phyloP scores from a whole-genome alignment of 2,888 invertebrate genomes.

The Vesta saturnalis region DNA sequence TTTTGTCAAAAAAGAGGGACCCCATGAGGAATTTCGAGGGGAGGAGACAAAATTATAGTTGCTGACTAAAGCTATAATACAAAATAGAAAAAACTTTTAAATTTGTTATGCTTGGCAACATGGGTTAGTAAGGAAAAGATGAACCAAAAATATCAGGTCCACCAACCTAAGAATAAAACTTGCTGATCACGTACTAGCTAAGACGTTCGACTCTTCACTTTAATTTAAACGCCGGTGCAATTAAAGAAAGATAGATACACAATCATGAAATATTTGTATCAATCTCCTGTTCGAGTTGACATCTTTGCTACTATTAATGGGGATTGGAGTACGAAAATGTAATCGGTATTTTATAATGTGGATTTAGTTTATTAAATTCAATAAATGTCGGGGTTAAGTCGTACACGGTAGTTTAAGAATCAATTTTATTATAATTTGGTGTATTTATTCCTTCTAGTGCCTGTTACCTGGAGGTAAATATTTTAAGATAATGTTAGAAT shows the following conservation, averaged over 20 bases:
- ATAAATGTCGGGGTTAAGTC: constrained; percentile 46
- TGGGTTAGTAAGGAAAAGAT: too few relatives aligned
- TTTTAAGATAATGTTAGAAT: constrained; percentile 32
- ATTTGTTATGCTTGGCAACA: too few relatives aligned
- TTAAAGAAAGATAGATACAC: constrained; percentile 7
- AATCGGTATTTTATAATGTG: constrained; percentile 53
- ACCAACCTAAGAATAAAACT: constrained; percentile 3
- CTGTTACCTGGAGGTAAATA: constrained; percentile 45
- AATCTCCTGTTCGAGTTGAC: constrained; percentile 23
- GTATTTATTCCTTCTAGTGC: constrained; percentile 42
- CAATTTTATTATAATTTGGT: constrained; percentile 36
- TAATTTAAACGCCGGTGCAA: neutral
- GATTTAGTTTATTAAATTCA: constrained; percentile 51
- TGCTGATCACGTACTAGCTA: constrained; percentile 1
- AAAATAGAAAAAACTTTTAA: too few relatives aligned
- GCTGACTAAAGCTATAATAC: too few relatives aligned
- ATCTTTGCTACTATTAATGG: constrained; percentile 39
- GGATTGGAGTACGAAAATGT: constrained; percentile 54
- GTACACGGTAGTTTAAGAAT: constrained; percentile 33
- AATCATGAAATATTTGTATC: neutral
- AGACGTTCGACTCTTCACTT: neutral
- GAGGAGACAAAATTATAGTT: too few relatives aligned
- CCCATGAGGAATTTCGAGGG: too few relatives aligned
- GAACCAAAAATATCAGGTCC: too few relatives aligned
- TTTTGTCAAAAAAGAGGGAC: too few relatives aligned